phyloP scores from a whole-genome alignment of 2,113 vertebrate genomes.

The Esox niger region DNA sequence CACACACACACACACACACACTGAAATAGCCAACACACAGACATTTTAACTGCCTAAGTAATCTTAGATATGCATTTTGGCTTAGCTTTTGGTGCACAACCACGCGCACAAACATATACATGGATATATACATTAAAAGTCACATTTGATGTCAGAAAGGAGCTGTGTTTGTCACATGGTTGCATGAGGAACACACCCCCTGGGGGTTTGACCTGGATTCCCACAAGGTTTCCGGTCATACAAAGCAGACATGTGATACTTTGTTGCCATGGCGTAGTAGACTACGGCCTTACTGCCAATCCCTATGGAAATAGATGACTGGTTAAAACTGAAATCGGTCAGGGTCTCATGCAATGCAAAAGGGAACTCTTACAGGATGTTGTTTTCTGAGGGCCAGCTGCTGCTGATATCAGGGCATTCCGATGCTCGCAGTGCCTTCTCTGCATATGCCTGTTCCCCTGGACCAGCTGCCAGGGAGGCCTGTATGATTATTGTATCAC shows the following conservation, averaged over 20 bases:
- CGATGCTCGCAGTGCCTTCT: neutral
- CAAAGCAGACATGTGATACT: neutral
- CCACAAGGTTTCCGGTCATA: neutral
- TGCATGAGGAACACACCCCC: neutral
- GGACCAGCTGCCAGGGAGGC: slow-evolving; percentile 26
- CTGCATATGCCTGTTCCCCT: neutral
- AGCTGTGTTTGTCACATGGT: slow-evolving; percentile 8
- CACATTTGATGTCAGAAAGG: neutral
- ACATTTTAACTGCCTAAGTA: too few relatives aligned
- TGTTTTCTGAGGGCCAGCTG: neutral
- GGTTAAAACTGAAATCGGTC: too few relatives aligned
- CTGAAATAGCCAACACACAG: too few relatives aligned
- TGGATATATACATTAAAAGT: neutral
- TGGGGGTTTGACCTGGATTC: slow-evolving; percentile 9
- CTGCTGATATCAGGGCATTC: neutral
- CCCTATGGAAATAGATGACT: too few relatives aligned
- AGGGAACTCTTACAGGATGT: neutral
- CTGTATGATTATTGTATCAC: neutral
- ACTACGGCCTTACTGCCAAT: too few relatives aligned
- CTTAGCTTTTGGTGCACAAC: neutral
- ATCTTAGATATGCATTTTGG: too few relatives aligned
- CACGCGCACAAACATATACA: neutral
- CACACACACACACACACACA: neutral
- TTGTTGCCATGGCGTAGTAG: too few relatives aligned
- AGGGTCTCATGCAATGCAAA: too few relatives aligned